These are phyloP conservation scores for Grantiella picta DNA, from an alignment of 2,113 vertebrate genomes.

Conservation along the genomic window DNA sequence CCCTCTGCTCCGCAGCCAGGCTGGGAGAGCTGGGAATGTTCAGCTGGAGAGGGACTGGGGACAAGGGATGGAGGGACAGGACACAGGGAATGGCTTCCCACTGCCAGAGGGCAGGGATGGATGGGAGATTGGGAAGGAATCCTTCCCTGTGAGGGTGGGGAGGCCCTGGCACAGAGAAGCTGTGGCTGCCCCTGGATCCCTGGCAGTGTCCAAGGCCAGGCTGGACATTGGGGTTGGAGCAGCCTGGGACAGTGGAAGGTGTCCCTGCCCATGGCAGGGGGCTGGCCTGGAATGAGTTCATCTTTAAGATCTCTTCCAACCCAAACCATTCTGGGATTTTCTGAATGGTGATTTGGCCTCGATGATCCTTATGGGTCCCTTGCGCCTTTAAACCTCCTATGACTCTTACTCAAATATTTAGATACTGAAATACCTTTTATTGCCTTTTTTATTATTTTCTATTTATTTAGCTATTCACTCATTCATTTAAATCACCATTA, in stretches of 20 bases:
- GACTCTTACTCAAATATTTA: not conserved
- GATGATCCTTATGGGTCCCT: not conserved
- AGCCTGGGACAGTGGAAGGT: fast-evolving
- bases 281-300: fast-evolving
- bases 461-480: not conserved
- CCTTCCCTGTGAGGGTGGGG: fast-evolving
- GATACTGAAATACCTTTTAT: not conserved
- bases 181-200: not conserved
- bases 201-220: not conserved
- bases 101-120: not conserved
- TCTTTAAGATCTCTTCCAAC: not conserved
- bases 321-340: not conserved
- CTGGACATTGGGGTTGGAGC: fast-evolving
- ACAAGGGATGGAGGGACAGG: not conserved
- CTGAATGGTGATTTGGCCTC: no score
- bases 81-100: not conserved
- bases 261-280: not conserved
- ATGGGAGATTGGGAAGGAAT: not conserved
- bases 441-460: not conserved
- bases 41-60: not conserved
- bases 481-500: not conserved
- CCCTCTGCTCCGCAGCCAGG: not conserved
- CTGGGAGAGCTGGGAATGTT: not conserved
- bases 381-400: not conserved
- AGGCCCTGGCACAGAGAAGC: not conserved